These are phyloP conservation scores for Agapostemon virescens DNA, from an alignment of 2,888 invertebrate genomes.

Conservation along the genomic window DNA sequence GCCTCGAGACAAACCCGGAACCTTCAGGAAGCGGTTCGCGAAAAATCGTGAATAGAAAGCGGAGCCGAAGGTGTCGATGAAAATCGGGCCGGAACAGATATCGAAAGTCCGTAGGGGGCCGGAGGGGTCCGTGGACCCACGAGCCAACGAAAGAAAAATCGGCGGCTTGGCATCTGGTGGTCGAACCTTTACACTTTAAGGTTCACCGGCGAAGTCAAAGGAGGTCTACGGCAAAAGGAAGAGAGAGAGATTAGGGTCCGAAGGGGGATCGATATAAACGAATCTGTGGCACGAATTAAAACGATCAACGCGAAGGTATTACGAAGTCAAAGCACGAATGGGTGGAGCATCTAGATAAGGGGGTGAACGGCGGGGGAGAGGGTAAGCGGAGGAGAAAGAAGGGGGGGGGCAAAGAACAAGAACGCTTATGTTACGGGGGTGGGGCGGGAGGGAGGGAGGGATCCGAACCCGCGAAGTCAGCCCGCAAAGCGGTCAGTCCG, in stretches of 20 bases:
- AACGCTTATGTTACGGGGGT: not conserved
- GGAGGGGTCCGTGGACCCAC: not conserved
- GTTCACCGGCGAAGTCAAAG: not conserved
- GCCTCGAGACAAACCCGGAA: not conserved
- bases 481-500: constrained; percentile 6
- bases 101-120: not conserved
- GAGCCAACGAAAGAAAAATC: not conserved
- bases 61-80: not conserved
- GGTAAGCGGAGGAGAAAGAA: not conserved
- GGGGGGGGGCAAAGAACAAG: constrained; percentile 18
- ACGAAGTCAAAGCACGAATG: constrained; percentile 6
- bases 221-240: not conserved
- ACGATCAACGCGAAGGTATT: constrained; percentile 10
- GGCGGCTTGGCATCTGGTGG: not conserved
- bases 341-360: constrained; percentile 23
- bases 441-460: not conserved
- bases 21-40: not conserved
- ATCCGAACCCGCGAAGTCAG: constrained; percentile 10
- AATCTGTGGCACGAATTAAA: constrained; percentile 16
- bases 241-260: not conserved
- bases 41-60: constrained; percentile 4
- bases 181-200: not conserved
- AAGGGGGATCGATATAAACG: constrained; percentile 2
- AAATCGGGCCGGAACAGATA: not conserved
- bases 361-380: not conserved